phyloP scores from a whole-genome alignment of 2,888 invertebrate species.

The Arge pagana region DNA sequence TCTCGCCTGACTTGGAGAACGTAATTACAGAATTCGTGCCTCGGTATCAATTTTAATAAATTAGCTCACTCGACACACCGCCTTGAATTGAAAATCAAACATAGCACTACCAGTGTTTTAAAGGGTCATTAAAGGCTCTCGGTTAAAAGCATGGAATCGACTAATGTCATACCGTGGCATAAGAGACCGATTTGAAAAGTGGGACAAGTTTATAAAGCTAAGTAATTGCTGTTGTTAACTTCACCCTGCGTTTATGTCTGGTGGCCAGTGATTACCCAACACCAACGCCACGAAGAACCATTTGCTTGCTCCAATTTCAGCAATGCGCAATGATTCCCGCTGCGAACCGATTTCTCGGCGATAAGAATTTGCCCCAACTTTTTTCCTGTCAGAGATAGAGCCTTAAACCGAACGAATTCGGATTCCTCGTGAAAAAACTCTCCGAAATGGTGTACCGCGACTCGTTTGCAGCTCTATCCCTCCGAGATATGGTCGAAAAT shows the following conservation, averaged over 20 bases:
- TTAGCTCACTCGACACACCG: slow-evolving; percentile 4
- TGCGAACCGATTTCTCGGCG: no score
- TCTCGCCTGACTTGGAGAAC: slow-evolving; percentile 1
- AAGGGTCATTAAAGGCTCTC: slow-evolving; percentile 9
- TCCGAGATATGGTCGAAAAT: no score
- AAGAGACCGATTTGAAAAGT: slow-evolving; percentile 5
- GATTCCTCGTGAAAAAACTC: no score
- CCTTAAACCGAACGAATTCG: no score
- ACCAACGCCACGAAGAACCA: not conserved
- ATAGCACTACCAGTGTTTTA: no score
- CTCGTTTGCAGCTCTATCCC: no score
- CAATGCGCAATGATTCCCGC: no score
- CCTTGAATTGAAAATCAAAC: slow-evolving; percentile 6
- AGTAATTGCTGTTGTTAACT: not conserved
- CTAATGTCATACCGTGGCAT: not conserved
- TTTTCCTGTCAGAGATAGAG: no score
- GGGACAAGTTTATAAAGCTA: slow-evolving; percentile 8
- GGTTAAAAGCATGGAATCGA: slow-evolving; percentile 14
- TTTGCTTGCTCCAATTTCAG: no score
- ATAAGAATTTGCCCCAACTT: no score
- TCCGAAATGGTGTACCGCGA: no score
- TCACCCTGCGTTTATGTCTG: not conserved
- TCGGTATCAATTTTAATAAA: slow-evolving; percentile 17
- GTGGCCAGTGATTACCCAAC: not conserved
- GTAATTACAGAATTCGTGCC: slow-evolving; percentile 16